A percentile compares a stretch with the other conserved stretches of the same genome.
Evolutionary conservation across 2,888 invertebrate species (phyloP).

Genomic region (Cephus pulcher): DNA sequence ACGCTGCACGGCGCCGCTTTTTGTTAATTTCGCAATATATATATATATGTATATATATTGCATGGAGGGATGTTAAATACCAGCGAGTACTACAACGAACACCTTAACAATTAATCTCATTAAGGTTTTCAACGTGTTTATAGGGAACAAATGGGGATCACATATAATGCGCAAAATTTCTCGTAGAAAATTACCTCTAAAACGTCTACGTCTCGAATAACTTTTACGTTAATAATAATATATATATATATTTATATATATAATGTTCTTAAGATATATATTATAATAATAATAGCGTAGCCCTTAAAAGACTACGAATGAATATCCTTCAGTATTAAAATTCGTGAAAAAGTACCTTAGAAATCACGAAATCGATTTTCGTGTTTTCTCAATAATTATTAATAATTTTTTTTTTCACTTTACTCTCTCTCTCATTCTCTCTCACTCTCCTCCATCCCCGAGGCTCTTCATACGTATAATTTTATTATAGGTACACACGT

Average conservation of each 20-base stretch:
- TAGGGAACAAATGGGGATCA: conserved; percentile 11
- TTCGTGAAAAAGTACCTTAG: conserved; percentile 41
- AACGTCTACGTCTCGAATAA: conserved; percentile 21
- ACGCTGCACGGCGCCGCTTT: too few species aligned
- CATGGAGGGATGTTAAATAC: too few species aligned
- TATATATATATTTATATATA: conserved; percentile 25
- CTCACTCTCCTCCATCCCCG: neutral
- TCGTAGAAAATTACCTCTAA: conserved; percentile 40
- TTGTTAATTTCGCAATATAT: neutral
- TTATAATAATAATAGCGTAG: conserved; percentile 3
- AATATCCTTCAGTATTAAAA: conserved; percentile 30
- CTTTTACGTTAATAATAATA: conserved; percentile 23
- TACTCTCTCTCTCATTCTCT: neutral
- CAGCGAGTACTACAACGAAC: too few species aligned
- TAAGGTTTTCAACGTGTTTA: too few species aligned
- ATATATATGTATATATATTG: neutral
- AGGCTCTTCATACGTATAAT: neutral
- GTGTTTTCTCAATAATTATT: conserved; percentile 10
- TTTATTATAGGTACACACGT: neutral
- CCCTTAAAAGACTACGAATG: conserved; percentile 10
- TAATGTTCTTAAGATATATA: neutral
- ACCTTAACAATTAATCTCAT: too few species aligned
- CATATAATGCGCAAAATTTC: conserved; percentile 30
- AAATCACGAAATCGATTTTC: conserved; percentile 15
- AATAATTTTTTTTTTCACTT: conserved; percentile 12